Conservation (phyloP, 2,888 invertebrate genomes). For the Chrysotoxum bicinctum region DNA sequence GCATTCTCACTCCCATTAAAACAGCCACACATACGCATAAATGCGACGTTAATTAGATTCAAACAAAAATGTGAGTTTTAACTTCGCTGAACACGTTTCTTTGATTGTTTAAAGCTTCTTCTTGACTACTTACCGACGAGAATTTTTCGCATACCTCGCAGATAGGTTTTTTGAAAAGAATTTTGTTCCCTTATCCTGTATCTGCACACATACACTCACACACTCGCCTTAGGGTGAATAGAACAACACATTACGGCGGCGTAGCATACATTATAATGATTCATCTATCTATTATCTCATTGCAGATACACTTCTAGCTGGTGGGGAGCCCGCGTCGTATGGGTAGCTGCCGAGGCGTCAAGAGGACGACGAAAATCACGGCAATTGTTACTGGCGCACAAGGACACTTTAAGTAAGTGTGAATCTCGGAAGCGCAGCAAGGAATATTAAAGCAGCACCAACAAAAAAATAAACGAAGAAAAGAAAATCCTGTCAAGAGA, state of each 20-base stretch:
- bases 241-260: conserved; percentile 61
- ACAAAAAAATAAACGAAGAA: conserved; percentile 14
- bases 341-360: conserved; percentile 40
- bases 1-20: conserved; percentile 50
- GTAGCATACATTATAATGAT: conserved; percentile 70
- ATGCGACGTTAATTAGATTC: conserved; percentile 74
- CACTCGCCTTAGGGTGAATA: conserved; percentile 38
- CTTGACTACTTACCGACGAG: conserved; percentile 2
- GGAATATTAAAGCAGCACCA: conserved; percentile 52
- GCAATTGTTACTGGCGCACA: conserved; percentile 64
- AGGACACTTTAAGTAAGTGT: conserved; percentile 70
- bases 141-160: conserved; percentile 38
- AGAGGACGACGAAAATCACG: conserved; percentile 65
- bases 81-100: conserved; percentile 73
- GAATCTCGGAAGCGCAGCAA: conserved; percentile 59
- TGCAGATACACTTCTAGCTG: conserved; percentile 74
- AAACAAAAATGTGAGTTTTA: conserved; percentile 67
- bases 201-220: background rate
- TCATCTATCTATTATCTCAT: conserved; percentile 74
- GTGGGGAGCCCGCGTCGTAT: conserved; percentile 26
- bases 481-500: conserved; percentile 32
- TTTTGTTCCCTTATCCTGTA: conserved; percentile 32
- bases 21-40: conserved; percentile 74
- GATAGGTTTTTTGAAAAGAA: conserved; percentile 27
- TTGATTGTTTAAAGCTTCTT: conserved; percentile 74